Evolutionary conservation across 1,140 invertebrate species (phyloP).

Genomic region (Microplitis mediator): DNA sequence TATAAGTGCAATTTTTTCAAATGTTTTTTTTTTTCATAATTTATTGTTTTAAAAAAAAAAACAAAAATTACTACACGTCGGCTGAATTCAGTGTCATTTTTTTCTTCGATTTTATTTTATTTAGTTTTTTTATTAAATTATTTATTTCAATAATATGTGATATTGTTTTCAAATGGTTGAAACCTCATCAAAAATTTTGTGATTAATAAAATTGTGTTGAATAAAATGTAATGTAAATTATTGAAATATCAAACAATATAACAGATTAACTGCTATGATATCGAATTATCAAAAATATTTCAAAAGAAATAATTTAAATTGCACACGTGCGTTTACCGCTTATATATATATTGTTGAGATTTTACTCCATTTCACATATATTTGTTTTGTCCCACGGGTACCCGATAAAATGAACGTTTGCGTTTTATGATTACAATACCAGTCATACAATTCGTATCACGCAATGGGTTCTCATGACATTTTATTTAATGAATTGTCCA

Average conservation of each 20-base stretch:
- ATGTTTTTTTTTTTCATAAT: too few relatives aligned
- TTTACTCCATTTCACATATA: constrained; percentile 15
- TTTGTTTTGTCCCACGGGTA: constrained; percentile 1
- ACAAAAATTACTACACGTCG: too few relatives aligned
- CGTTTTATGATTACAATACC: neutral
- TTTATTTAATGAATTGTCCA: constrained; percentile 13
- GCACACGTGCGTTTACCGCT: constrained; percentile 1
- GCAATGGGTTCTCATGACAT: constrained; percentile 15
- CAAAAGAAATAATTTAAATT: constrained; percentile 1
- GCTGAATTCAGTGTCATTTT: too few relatives aligned
- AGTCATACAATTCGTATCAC: neutral
- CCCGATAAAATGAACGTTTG: constrained; percentile 10
- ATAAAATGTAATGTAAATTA: neutral
- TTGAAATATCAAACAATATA: neutral
- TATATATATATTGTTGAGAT: neutral
- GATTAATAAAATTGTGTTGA: too few relatives aligned
- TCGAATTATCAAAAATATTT: constrained; percentile 21
- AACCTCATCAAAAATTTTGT: too few relatives aligned
- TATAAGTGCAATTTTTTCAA: too few relatives aligned
- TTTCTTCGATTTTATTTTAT: too few relatives aligned
- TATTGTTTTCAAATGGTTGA: too few relatives aligned
- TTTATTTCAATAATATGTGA: too few relatives aligned
- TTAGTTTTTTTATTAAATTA: too few relatives aligned
- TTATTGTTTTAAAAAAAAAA: too few relatives aligned
- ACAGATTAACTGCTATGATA: constrained; percentile 1